A percentile compares a stretch with the other conserved stretches of the same genome.
These are phyloP conservation scores for Petaurus breviceps DNA, from an alignment of 2,113 vertebrate species.

Conservation along the genomic window DNA sequence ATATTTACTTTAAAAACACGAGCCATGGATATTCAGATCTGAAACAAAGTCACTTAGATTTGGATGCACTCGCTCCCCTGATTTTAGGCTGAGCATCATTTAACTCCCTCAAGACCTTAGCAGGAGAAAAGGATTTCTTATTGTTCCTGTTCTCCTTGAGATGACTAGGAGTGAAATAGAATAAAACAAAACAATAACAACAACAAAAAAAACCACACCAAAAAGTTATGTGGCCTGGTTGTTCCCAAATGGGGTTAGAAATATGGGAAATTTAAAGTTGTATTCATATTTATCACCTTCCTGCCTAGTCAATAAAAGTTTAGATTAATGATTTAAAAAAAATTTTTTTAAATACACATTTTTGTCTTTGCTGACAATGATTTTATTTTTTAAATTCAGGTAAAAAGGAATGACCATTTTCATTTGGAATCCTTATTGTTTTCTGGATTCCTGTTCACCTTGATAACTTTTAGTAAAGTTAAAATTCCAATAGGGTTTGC, in stretches of 20 bases:
- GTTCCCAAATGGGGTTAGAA: slow-evolving; percentile 63
- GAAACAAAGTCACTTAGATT: slow-evolving; percentile 68
- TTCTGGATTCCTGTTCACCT: slow-evolving; percentile 80
- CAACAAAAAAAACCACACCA: slow-evolving; percentile 12
- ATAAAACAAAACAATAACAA: neutral
- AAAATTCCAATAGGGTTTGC: too few relatives aligned
- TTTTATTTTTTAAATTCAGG: slow-evolving; percentile 71
- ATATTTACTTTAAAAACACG: slow-evolving; percentile 68
- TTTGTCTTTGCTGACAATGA: slow-evolving; percentile 43
- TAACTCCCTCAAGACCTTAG: slow-evolving; percentile 56
- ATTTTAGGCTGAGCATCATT: neutral
- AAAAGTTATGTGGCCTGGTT: slow-evolving; percentile 24
- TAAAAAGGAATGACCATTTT: slow-evolving; percentile 75
- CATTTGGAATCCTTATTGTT: slow-evolving; percentile 76
- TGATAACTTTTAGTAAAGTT: too few relatives aligned
- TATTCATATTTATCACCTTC: slow-evolving; percentile 69
- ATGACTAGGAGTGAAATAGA: slow-evolving; percentile 59
- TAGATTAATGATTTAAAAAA: slow-evolving; percentile 54
- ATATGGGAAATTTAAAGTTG: slow-evolving; percentile 69
- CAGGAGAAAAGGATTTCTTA: slow-evolving; percentile 54
- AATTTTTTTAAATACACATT: neutral
- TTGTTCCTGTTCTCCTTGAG: slow-evolving; percentile 64
- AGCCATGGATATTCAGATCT: slow-evolving; percentile 62
- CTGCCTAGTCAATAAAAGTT: slow-evolving; percentile 55
- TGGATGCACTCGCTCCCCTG: slow-evolving; percentile 47